phyloP scores from a whole-genome alignment of 2,113 vertebrate species.

The Seriola rivoliana region DNA sequence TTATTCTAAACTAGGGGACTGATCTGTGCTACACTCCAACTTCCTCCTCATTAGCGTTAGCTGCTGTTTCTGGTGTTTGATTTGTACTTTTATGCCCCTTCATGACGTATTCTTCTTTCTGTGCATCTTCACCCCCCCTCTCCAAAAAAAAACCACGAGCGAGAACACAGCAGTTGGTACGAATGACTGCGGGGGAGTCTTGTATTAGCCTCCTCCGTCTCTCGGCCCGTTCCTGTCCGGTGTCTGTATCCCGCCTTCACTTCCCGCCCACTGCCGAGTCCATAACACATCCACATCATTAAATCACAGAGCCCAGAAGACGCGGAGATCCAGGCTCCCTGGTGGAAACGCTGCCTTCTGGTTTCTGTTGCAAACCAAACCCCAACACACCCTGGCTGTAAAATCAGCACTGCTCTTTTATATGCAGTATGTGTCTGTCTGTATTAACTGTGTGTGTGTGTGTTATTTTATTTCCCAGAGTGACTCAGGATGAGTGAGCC shows the following conservation, averaged over 20 bases:
- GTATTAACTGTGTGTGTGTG: background rate
- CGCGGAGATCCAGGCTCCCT: background rate
- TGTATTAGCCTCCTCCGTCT: slow-evolving; percentile 2
- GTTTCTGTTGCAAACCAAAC: background rate
- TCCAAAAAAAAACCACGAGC: too few species aligned
- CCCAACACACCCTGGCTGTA: background rate
- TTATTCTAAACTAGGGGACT: background rate
- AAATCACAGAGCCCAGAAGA: slow-evolving; percentile 13
- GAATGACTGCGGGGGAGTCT: background rate
- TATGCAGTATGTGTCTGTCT: background rate
- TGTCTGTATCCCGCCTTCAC: background rate
- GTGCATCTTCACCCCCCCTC: too few species aligned
- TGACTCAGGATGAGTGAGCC: slow-evolving; percentile 14
- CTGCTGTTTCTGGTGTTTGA: background rate
- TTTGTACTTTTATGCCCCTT: too few species aligned
- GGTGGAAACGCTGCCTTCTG: slow-evolving; percentile 7
- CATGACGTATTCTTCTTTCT: too few species aligned
- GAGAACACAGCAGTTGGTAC: background rate
- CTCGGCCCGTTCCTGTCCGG: background rate
- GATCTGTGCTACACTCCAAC: background rate
- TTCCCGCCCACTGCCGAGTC: background rate
- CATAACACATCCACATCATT: background rate
- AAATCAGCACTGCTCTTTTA: background rate
- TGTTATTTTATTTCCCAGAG: slow-evolving; percentile 32
- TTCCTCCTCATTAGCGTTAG: background rate